These are phyloP conservation scores for Dicaeum eximium DNA, from an alignment of 2,113 vertebrate genomes.

Conservation along the genomic window DNA sequence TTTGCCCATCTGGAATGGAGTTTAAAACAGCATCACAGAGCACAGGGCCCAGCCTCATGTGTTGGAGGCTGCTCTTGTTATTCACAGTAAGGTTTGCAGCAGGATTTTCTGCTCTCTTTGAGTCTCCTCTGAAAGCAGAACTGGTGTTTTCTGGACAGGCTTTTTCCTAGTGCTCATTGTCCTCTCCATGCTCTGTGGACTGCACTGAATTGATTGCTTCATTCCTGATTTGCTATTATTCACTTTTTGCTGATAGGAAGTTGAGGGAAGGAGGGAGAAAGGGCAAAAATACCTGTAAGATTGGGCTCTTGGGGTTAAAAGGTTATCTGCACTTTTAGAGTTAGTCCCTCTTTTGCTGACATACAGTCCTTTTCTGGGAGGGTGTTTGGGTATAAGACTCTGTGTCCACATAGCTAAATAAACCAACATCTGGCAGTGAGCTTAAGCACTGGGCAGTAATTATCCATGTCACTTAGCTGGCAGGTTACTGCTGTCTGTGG, in stretches of 20 bases:
- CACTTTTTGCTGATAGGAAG: background rate
- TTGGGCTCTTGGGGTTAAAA: background rate
- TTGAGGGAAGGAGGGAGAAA: background rate
- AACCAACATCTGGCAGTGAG: background rate
- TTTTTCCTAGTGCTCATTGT: background rate
- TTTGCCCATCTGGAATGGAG: background rate
- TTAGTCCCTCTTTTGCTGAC: background rate
- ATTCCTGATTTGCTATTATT: background rate
- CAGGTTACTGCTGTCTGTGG: background rate
- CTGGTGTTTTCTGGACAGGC: background rate
- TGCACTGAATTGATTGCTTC: background rate
- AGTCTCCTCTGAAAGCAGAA: slow-evolving; percentile 13
- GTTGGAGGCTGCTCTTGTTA: background rate
- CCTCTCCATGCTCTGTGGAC: background rate
- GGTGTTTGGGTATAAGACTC: background rate
- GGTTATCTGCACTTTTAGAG: background rate
- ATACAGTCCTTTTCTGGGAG: background rate
- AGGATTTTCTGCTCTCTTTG: background rate
- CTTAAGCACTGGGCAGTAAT: background rate
- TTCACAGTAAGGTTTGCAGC: background rate
- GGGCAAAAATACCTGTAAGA: background rate
- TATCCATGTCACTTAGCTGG: background rate
- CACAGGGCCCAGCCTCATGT: background rate
- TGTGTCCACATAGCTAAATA: background rate
- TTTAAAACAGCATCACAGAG: background rate